Conservation (phyloP, 2,888 invertebrate species). For the Latheticus oryzae region DNA sequence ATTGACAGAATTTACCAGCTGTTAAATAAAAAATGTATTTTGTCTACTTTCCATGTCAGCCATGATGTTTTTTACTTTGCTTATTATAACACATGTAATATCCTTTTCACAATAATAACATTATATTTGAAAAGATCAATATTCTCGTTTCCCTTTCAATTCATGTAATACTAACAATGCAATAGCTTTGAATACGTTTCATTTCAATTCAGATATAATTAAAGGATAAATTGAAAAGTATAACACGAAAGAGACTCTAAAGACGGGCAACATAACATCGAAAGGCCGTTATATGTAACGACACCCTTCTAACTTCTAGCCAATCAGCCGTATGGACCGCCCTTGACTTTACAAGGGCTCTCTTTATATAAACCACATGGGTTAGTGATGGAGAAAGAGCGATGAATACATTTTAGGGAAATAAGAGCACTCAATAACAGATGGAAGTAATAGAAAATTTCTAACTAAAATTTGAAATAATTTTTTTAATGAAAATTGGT, state of each 20-base stretch:
- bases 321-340: conserved; percentile 60
- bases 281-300: conserved; percentile 58
- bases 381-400: background rate
- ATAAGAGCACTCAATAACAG: too few species aligned
- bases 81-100: conserved; percentile 23
- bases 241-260: conserved; percentile 54
- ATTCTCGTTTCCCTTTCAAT: conserved; percentile 45
- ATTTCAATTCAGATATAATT: conserved; percentile 53
- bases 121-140: conserved; percentile 51
- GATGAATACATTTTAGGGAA: too few species aligned
- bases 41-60: too few species aligned
- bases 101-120: conserved; percentile 50
- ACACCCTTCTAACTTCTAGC: conserved; percentile 59
- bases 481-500: too few species aligned
- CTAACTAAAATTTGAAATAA: too few species aligned
- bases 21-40: too few species aligned
- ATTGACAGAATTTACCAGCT: too few species aligned
- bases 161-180: conserved; percentile 44
- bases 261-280: conserved; percentile 52
- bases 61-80: too few species aligned
- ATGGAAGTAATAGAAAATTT: too few species aligned
- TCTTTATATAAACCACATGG: conserved; percentile 36
- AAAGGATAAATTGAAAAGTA: conserved; percentile 58
- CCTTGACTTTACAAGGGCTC: conserved; percentile 60
- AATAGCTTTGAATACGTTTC: conserved; percentile 48